A percentile compares a stretch with the other conserved stretches of the same genome.
These are phyloP conservation scores for Ommatoiulus sabulosus DNA, from an alignment of 2,888 invertebrate species.

Conservation along the genomic window DNA sequence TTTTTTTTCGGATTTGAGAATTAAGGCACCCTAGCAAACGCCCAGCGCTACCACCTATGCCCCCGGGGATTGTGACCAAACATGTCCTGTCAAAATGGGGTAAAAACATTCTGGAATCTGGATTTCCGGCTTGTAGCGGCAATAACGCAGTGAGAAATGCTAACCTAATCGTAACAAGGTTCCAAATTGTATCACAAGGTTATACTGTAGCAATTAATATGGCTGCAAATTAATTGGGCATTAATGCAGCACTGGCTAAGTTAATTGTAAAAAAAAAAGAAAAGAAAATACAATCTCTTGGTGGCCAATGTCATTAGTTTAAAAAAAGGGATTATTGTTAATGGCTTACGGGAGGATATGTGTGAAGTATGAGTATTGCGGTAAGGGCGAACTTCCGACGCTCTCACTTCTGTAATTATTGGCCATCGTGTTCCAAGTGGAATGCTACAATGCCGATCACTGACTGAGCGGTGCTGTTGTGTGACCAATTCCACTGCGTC, in stretches of 20 bases:
- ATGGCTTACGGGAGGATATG: conserved; percentile 7
- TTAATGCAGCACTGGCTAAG: not conserved
- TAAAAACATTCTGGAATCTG: not conserved
- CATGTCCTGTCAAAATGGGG: not conserved
- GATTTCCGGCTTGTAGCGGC: not conserved
- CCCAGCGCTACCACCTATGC: not conserved
- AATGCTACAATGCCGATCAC: not conserved
- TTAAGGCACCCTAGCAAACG: conserved; percentile 8
- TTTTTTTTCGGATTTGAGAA: not conserved
- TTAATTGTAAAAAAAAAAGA: conserved; percentile 6
- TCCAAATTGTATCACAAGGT: conserved; percentile 27
- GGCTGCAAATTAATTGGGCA: not conserved
- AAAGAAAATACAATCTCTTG: conserved; percentile 7
- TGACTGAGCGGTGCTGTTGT: not conserved
- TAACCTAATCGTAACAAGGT: not conserved
- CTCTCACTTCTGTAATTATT: not conserved
- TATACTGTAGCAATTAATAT: not conserved
- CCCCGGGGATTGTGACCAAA: not conserved
- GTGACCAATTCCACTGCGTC: not conserved
- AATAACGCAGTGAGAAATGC: not conserved
- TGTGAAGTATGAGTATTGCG: conserved; percentile 8
- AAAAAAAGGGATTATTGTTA: not conserved
- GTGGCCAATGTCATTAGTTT: conserved; percentile 11
- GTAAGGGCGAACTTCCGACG: not conserved
- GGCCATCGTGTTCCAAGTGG: not conserved